Percentiles rank a stretch among this genome's conserved stretches.
Evolutionary conservation across 2,888 invertebrate genomes (phyloP).

Genomic region (Heliconius ethilla): DNA sequence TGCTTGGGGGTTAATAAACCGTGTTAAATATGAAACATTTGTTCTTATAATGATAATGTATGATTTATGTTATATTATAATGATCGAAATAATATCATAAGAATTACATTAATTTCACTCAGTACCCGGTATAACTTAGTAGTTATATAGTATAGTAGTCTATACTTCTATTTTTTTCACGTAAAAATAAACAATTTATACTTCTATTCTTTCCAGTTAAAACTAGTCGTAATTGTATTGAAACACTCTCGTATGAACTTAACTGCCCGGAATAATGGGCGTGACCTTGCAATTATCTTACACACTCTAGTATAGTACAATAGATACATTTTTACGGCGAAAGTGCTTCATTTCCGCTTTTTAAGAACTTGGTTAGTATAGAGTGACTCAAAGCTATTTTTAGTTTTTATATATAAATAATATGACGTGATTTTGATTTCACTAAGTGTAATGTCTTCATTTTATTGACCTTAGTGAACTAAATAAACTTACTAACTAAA

Average conservation of each 20-base stretch:
- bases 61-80: neutral
- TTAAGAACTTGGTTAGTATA: neutral
- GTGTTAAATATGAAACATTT: neutral
- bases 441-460: too few species aligned
- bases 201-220: neutral
- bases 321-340: neutral
- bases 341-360: conserved; percentile 15
- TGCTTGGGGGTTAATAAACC: neutral
- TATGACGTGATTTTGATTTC: too few species aligned
- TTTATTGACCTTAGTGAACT: too few species aligned
- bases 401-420: too few species aligned
- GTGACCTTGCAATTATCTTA: conserved; percentile 4
- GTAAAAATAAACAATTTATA: neutral
- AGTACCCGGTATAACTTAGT: too few species aligned
- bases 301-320: neutral
- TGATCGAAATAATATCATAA: neutral
- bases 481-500: too few species aligned
- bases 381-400: too few species aligned
- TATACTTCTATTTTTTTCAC: too few species aligned
- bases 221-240: conserved; percentile 2
- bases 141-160: too few species aligned
- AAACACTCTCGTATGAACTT: conserved; percentile 5
- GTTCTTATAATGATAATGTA: neutral
- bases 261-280: conserved; percentile 18
- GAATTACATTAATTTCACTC: neutral